Conservation (phyloP, 30 jellyfish, hydroid and myxozoan species). For the Aurelia coerulea region DNA sequence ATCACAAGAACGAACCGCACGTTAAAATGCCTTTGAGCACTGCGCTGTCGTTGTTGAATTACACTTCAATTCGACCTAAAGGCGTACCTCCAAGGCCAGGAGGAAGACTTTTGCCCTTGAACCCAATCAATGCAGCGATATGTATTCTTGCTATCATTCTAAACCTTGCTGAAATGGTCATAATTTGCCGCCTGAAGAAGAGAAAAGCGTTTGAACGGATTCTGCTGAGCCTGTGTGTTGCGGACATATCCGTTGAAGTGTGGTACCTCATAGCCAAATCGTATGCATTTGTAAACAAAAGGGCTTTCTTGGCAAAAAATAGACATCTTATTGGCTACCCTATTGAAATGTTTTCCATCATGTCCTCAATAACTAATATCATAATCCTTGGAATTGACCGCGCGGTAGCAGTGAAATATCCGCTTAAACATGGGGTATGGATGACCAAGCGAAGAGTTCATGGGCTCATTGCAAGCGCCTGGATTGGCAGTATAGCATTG, state of each 20-base stretch:
- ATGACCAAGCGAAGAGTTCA: conserved; percentile 29
- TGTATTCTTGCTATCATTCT: conserved; percentile 31
- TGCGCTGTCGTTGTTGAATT: no score
- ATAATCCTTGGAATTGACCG: conserved; percentile 50
- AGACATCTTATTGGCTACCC: not conserved
- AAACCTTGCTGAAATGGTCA: conserved; percentile 22
- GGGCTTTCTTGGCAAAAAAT: not conserved
- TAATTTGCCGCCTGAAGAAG: conserved; percentile 15
- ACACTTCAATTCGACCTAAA: no score
- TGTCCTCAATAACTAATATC: conserved; percentile 52
- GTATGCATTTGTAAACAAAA: not conserved
- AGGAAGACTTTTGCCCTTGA: not conserved
- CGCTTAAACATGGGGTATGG: conserved; percentile 45
- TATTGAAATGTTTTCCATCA: conserved; percentile 8
- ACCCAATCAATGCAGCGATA: conserved; percentile 2
- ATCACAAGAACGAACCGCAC: no score
- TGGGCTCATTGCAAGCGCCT: conserved; percentile 25
- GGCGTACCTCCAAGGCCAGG: no score
- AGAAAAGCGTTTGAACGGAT: conserved; percentile 27
- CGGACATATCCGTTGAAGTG: conserved; percentile 28
- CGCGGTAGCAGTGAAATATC: conserved; percentile 43
- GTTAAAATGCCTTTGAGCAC: no score
- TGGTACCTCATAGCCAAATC: not conserved
- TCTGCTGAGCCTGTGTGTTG: conserved; percentile 45
- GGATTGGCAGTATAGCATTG: conserved; percentile 34